Base-by-base conservation (phyloP, 2,797 vertebrate genomes). In the Epinephelus coioides region DNA sequence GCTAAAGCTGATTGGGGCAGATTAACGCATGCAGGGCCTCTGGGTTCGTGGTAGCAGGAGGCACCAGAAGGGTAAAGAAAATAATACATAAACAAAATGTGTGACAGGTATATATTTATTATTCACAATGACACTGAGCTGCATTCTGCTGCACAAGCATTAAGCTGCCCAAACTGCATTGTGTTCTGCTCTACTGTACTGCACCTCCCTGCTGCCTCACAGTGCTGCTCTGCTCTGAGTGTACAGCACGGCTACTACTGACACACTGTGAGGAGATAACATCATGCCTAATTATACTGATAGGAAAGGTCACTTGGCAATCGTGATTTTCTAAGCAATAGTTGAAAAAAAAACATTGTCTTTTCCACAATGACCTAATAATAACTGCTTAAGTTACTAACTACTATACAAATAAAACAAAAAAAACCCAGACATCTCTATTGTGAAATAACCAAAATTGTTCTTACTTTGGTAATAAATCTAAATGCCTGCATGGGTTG, bases 131-230 rank as follows among this genome's bases (percentile, higher is more conserved):
- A 91, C 86, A 86, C 66, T 44, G 82, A 86, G 89, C 79, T 78
- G 85, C 79, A 77, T 90, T 93, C 78, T 90, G 91, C 89, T 86
- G 88, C 85, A 91, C 79, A 90, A 92, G 89, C 86, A 91, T n/a
- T 77, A 74, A 84, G 77, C 86, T 70, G 76, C 83, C 85, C 84
- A 66, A 75, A 69, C 65, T 80, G 83, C 84, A 81, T 79, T 80
- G 62, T 79, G 79, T 49, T 81, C 44, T 53, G 73, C 76, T 80
- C 60, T 11, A 17, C 65, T 73, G 75, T 49, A 34, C 84, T 46
- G 67, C 75, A 84, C 51, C 75, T 85, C 88, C 82, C 86, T 27
- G 83, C 82, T 80, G 87, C 59, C 83, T 90, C 68, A 21, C 83
- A 81, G 59, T 4, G 55, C 83, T 83, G 54, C 68, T 70, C 75